Evolutionary conservation across 2,797 vertebrate genomes (phyloP).

Genomic region (Myotis findleyi): DNA sequence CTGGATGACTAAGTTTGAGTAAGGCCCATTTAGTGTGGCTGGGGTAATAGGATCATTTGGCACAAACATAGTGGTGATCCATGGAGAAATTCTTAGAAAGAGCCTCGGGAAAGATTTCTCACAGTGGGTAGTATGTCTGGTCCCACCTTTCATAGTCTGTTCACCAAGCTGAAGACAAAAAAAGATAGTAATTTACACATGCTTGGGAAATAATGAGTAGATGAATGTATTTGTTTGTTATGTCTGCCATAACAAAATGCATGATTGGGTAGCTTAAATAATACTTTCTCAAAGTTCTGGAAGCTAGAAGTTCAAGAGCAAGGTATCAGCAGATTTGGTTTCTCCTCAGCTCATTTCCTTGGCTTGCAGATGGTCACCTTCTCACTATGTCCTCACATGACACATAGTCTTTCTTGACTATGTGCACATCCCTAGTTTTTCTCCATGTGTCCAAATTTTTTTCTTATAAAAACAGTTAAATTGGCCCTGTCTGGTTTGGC

Average conservation of each 20-base stretch:
- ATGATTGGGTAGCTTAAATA: not conserved
- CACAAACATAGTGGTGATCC: not conserved
- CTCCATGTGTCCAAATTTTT: not conserved
- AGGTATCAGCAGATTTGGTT: not conserved
- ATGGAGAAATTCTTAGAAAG: not conserved
- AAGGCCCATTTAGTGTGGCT: not conserved
- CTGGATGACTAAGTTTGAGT: not conserved
- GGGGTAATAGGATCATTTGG: not conserved
- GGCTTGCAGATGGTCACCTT: not conserved
- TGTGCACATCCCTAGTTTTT: not conserved
- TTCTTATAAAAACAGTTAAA: not conserved
- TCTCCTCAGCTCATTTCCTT: not conserved
- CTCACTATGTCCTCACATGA: not conserved
- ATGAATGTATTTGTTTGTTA: not conserved
- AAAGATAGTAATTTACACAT: not conserved
- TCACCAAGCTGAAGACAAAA: not conserved
- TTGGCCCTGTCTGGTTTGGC: not conserved
- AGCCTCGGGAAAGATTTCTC: not conserved
- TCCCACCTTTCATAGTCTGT: not conserved
- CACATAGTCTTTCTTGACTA: not conserved
- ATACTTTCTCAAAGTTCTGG: not conserved
- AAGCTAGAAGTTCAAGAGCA: not conserved
- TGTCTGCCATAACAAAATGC: not conserved
- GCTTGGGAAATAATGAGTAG: not conserved
- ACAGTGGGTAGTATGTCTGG: not conserved